Evolutionary conservation across 2,113 vertebrate genomes (phyloP).

Genomic region (Oreochromis tanganicae): DNA sequence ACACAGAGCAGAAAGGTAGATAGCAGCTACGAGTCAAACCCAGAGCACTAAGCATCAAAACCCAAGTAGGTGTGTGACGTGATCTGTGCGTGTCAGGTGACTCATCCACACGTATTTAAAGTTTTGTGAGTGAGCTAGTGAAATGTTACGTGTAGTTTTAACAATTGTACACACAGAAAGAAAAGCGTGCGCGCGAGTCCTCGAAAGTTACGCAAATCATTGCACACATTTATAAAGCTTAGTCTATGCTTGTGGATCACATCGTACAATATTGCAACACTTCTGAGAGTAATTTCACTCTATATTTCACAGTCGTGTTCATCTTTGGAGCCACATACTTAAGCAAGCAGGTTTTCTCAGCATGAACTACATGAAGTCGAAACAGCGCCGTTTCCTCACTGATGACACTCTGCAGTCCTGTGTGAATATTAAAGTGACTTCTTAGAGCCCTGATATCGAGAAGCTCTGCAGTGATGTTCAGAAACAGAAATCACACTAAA

Average conservation of each 20-base stretch:
- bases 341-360: neutral
- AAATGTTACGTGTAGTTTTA: neutral
- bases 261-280: neutral
- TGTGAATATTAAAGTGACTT: neutral
- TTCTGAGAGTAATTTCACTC: neutral
- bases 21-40: no score
- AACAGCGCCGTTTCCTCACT: neutral
- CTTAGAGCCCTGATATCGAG: neutral
- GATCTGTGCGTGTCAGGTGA: neutral
- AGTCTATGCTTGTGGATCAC: neutral
- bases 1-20: no score
- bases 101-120: neutral
- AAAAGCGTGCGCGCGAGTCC: neutral
- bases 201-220: neutral
- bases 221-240: neutral
- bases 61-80: neutral
- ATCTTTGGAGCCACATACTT: neutral
- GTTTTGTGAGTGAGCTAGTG: neutral
- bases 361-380: neutral
- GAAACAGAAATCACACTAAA: neutral
- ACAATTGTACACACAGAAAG: neutral
- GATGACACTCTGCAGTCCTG: neutral
- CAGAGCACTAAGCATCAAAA: neutral
- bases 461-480: neutral
- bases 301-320: neutral